phyloP scores from a whole-genome alignment of 2,888 invertebrate species.

The Spilarctia lutea region DNA sequence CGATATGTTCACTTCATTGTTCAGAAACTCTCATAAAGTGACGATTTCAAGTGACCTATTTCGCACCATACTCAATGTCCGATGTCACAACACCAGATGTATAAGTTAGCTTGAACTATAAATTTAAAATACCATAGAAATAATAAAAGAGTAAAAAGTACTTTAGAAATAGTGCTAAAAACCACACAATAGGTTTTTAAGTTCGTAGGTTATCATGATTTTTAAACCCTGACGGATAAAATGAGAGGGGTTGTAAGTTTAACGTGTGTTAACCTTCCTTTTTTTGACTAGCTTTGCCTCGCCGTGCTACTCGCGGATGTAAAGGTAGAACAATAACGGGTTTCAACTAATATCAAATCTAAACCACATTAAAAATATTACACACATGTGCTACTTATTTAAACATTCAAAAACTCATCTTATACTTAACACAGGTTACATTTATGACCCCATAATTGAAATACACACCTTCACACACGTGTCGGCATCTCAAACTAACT shows the following conservation, averaged over 20 bases:
- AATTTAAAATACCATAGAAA: not conserved
- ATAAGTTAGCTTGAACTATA: slow-evolving; percentile 35
- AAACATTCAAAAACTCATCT: too few relatives aligned
- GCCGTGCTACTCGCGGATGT: too few relatives aligned
- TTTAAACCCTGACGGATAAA: too few relatives aligned
- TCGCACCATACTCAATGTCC: slow-evolving; percentile 47
- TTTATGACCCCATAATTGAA: slow-evolving; percentile 24
- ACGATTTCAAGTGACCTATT: slow-evolving; percentile 49
- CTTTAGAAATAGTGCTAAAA: slow-evolving; percentile 26
- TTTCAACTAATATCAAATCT: too few relatives aligned
- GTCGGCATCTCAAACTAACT: not conserved
- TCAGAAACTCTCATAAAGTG: slow-evolving; percentile 48
- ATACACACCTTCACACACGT: not conserved
- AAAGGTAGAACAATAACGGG: too few relatives aligned
- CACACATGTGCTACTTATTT: too few relatives aligned
- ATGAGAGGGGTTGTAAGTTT: too few relatives aligned
- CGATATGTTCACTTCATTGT: slow-evolving; percentile 38
- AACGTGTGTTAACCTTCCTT: too few relatives aligned
- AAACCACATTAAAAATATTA: too few relatives aligned
- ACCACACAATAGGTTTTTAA: not conserved
- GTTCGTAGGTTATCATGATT: not conserved
- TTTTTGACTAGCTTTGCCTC: too few relatives aligned
- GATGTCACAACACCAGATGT: slow-evolving; percentile 52
- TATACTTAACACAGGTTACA: not conserved
- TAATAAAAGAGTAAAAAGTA: slow-evolving; percentile 6